A percentile compares a stretch with the other conserved stretches of the same genome.
phyloP scores from a whole-genome alignment of 2,113 vertebrate species.

The Macaca nemestrina region DNA sequence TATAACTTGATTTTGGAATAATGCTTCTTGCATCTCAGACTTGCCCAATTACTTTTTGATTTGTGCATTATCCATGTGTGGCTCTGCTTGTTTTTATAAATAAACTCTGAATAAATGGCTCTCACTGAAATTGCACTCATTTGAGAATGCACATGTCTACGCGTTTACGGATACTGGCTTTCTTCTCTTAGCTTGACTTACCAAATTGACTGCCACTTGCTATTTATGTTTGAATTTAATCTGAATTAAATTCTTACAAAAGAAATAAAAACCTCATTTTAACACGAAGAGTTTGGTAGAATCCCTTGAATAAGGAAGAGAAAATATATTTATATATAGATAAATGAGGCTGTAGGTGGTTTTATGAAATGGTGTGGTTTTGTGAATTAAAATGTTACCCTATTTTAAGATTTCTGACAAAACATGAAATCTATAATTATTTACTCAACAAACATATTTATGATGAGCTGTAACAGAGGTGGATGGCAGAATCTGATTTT shows the following conservation, averaged over 20 bases:
- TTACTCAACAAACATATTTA: background rate
- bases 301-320: background rate
- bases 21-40: background rate
- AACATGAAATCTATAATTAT: background rate
- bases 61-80: background rate
- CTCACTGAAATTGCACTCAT: background rate
- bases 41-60: background rate
- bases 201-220: background rate
- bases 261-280: background rate
- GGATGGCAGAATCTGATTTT: background rate
- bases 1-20: background rate
- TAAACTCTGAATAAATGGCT: background rate
- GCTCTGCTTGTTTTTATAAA: background rate
- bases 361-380: background rate
- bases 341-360: background rate
- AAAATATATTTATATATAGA: conserved; percentile 3
- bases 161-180: background rate
- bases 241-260: conserved; percentile 6
- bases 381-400: background rate
- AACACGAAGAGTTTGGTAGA: background rate
- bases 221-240: background rate
- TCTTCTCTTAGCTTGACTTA: background rate
- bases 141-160: background rate
- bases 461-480: background rate
- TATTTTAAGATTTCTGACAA: background rate